Conservation (phyloP, 2,888 invertebrate species). For the Melanargia galathea region DNA sequence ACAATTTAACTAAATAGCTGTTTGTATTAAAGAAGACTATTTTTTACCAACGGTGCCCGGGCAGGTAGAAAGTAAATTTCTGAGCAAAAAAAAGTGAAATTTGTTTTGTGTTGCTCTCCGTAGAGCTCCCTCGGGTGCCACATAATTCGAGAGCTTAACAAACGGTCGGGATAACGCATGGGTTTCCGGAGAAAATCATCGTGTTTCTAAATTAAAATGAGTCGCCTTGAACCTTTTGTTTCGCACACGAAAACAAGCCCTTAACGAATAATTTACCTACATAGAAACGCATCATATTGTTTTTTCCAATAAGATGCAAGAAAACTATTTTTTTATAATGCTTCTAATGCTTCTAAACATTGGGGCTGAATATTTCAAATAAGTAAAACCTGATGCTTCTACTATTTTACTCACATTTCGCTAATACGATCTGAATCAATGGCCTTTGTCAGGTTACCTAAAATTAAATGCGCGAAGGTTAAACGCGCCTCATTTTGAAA, state of each 20-base stretch:
- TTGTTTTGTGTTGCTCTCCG: slow-evolving; percentile 57
- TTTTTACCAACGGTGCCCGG: slow-evolving; percentile 41
- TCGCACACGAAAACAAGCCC: slow-evolving; percentile 11
- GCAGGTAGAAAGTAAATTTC: slow-evolving; percentile 50
- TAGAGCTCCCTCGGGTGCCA: slow-evolving; percentile 61
- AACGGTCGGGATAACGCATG: slow-evolving; percentile 62
- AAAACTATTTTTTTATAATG: too few species aligned
- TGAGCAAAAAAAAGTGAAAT: slow-evolving; percentile 53
- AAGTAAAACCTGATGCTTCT: too few species aligned
- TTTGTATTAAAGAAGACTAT: slow-evolving; percentile 42
- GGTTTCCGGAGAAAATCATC: slow-evolving; percentile 56
- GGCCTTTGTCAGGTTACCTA: too few species aligned
- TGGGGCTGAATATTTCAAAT: too few species aligned
- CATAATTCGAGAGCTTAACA: slow-evolving; percentile 67
- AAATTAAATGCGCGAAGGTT: too few species aligned
- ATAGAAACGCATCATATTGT: too few species aligned
- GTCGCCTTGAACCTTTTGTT: slow-evolving; percentile 28
- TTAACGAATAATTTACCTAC: slow-evolving; percentile 3
- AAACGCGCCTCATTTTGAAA: too few species aligned
- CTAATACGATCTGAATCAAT: too few species aligned
- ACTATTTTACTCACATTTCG: too few species aligned
- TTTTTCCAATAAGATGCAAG: too few species aligned
- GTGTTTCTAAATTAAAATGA: slow-evolving; percentile 48
- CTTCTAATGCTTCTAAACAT: too few species aligned
- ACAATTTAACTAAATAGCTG: slow-evolving; percentile 40